Base-by-base conservation (phyloP, 2,888 invertebrate species). In the Stramonita haemastoma region DNA sequence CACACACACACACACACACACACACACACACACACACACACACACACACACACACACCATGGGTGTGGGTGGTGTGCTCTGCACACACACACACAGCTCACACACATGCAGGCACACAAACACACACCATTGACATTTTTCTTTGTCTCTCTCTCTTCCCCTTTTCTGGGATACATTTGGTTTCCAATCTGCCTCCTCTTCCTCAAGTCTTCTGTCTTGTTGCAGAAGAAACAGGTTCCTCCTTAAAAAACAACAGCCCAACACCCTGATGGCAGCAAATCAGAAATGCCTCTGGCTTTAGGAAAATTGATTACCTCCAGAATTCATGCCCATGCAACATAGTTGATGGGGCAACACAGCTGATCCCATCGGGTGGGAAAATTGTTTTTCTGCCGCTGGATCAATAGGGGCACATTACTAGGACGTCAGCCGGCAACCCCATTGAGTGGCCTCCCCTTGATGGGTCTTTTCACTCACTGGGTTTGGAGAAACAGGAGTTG, bases 271-370 rank as follows among this genome's bases (percentile, higher is more conserved):
- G 86, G 86, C 60, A 84, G 87, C 89, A 87, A 89, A 90, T 87
- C 89, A 90, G 81, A 90, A 90, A 81, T 70, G 66, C 87, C 70
- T 66, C 79, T 57, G 87, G 83, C 83, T 34, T 70, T 56, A 87
- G 85, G 89, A 81, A 90, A 91, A 91, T 90, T 91, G 91, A 91
- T 91, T 91, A 91, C 85, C 86, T 60, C 29, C 60, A 60, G 89
- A 90, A 91, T 91, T 90, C 90, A 91, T 91, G 90, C 70, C 57
- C 32, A 66, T 57, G 91, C 89, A 89, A 90, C 90, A 89, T 89
- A 91, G 90, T 90, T 86, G 84, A 90, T 89, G n/a, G n/a, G n/a
- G 91, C 89, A 89, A 90, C 90, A 89, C 87, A 91, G 90, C 91
- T 86, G 84, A 90, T 89, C 89, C 84, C 90, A 91, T 91, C 90